Base-by-base conservation (phyloP, 1,140 invertebrate genomes). In the Doryteuthis pealeii region DNA sequence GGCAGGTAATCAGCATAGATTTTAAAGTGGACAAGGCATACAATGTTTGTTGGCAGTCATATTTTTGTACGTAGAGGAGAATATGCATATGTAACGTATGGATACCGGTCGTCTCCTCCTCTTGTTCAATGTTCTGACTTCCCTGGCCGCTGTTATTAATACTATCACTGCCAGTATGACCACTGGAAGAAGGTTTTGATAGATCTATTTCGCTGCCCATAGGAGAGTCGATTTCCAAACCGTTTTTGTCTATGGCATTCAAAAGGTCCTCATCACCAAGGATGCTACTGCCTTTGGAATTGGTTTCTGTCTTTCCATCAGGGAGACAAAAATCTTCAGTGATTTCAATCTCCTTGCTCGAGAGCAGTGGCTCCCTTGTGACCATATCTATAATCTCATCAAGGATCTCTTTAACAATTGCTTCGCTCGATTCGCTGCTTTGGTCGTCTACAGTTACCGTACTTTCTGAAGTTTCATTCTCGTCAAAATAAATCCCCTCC, bases 11-110 rank as follows among this genome's bases (percentile, higher is more conserved):
- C 30, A 96, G 88, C 77, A 95, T 92, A 77, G 93, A 92, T 68
- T 92, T 91, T 0, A 96, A 84, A 0, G 93, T 93, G 68, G 91
- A 90, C 26, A 96, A 86, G n/a, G 93, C 92, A 83, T 96, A 95
- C 0, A 95, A 87, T 10, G 93, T 92, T 79, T 93, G 90, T 45
- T 91, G 90, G 0, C 92, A 93, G 84, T 96, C 95, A 80, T 94
- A 95, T 26, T 94, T 91, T 77, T 93, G 93, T 76, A 92, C 91
- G 80, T 96, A 96, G 0, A 96, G 89, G 28, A 95, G 89, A 83
- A 96, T 90, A 84, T 96, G 94, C 32, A 93, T 93, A 84, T 96
- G 94, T 65, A 95, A 91, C 31, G 93, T 92, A 83, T 94, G 93
- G 8, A 94, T 89, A 69, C 79, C 79, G 31, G 81, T 81, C 71